These are phyloP conservation scores for Coracias cyanogaster DNA, from an alignment of 2,797 vertebrate species.

Conservation along the genomic window DNA sequence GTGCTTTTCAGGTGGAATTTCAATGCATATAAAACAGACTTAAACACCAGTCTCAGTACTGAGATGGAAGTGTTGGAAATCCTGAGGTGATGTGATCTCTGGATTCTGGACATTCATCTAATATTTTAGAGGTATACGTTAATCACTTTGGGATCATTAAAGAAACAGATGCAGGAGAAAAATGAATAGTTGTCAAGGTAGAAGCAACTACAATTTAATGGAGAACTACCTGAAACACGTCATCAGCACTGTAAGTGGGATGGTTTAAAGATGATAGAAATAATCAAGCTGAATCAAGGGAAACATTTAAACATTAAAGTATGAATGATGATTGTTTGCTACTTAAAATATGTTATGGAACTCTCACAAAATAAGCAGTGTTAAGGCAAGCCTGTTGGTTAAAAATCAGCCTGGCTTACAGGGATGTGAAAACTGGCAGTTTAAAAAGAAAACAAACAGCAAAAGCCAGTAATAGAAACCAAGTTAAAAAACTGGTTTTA, in stretches of 20 bases:
- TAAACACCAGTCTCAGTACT: background rate
- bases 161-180: background rate
- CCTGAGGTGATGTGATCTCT: background rate
- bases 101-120: background rate
- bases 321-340: background rate
- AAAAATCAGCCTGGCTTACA: background rate
- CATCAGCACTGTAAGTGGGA: background rate
- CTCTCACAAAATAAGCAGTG: background rate
- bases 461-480: background rate
- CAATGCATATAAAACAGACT: background rate
- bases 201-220: background rate
- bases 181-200: background rate
- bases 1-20: background rate
- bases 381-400: background rate
- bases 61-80: background rate
- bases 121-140: background rate
- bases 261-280: background rate
- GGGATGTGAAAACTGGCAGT: background rate
- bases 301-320: background rate
- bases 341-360: background rate
- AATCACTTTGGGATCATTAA: background rate
- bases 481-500: background rate
- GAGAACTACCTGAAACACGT: background rate
- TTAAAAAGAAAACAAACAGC: background rate
- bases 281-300: background rate